Conservation (phyloP, 2,888 invertebrate genomes). For the Ectemnius continuus region DNA sequence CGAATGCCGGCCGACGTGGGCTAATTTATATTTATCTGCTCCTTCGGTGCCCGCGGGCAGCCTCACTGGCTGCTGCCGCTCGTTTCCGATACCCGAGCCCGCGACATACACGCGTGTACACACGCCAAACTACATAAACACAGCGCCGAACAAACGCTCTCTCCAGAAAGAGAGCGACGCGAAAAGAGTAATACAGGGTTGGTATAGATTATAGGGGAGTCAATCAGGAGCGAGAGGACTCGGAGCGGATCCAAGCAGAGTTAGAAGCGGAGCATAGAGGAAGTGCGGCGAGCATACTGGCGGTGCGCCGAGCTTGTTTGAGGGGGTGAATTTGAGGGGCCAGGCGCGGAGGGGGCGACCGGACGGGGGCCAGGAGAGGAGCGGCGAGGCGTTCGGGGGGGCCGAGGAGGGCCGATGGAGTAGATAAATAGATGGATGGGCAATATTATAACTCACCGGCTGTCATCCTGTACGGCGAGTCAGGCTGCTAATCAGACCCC, state of each 20-base stretch:
- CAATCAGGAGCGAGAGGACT: neutral
- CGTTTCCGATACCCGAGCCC: slow-evolving; percentile 61
- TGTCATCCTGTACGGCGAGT: slow-evolving; percentile 78
- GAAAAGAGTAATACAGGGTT: no score
- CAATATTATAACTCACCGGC: slow-evolving; percentile 79
- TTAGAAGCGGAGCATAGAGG: slow-evolving; percentile 24
- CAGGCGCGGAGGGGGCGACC: slow-evolving; percentile 15
- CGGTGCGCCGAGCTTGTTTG: no score
- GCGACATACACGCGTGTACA: no score
- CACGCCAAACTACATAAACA: no score
- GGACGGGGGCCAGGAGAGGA: slow-evolving; percentile 50
- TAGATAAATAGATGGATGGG: slow-evolving; percentile 79
- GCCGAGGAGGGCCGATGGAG: slow-evolving; percentile 71
- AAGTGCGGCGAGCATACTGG: slow-evolving; percentile 7
- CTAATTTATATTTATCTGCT: no score
- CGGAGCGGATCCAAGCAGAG: slow-evolving; percentile 18
- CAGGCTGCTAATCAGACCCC: slow-evolving; percentile 78
- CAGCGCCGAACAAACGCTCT: no score
- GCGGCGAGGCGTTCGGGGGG: slow-evolving; percentile 29
- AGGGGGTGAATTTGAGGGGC: slow-evolving; percentile 20
- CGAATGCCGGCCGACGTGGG: slow-evolving; percentile 46
- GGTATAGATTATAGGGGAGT: no score
- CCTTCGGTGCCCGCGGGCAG: no score
- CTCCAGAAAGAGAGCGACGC: no score
- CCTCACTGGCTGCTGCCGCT: slow-evolving; percentile 45